Evolutionary conservation across 2,113 vertebrate genomes (phyloP), one percentile per base, ranked within the genome.

Genomic region (Siniperca chuatsi): DNA sequence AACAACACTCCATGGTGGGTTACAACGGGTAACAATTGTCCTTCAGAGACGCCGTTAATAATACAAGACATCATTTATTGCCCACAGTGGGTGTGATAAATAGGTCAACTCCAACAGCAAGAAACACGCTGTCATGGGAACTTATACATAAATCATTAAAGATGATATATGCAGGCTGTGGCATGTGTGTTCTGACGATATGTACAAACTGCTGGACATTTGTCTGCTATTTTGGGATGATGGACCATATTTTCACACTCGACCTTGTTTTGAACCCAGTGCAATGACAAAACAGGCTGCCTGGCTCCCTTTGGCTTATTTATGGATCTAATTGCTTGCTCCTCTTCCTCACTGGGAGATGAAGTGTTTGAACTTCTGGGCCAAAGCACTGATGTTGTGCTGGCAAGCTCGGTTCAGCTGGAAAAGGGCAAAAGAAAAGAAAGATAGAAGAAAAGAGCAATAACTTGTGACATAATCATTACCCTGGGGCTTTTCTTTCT

Each of bases 321-420:
- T 83, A 82, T 86, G 73, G 52, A 65, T 90, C 67, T 88, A 91
- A 94, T 91, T 93, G 86, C 83, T 84, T 57, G 66, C 84, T 88
- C 79, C 52, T 76, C 80, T 82, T 73, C 29, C 67, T 86, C 74
- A 37, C 69, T 78, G 68, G 61, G 78, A 89, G 81, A 83, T 79
- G 67, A 90, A 84, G 88, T 78, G 58, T 82, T 89, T 85, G 83
- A 79, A 89, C 83, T 86, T 79, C 68, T 57, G 23, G 42, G 55
- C 77, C 55, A 55, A 82, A 87, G 75, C 80, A 71, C 74, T 78
- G 86, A 85, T 83, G 80, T 68, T 87, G n/a, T 74, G 76, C 72
- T 52, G 80, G 77, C 44, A 13, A 65, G 73, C 65, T 88, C 62
- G 23, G 37, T 58, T 85, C 52, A 58, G 83, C 48, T 70, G 40